Conservation (phyloP, 2,797 vertebrate species). For the Hyperoplus immaculatus region DNA sequence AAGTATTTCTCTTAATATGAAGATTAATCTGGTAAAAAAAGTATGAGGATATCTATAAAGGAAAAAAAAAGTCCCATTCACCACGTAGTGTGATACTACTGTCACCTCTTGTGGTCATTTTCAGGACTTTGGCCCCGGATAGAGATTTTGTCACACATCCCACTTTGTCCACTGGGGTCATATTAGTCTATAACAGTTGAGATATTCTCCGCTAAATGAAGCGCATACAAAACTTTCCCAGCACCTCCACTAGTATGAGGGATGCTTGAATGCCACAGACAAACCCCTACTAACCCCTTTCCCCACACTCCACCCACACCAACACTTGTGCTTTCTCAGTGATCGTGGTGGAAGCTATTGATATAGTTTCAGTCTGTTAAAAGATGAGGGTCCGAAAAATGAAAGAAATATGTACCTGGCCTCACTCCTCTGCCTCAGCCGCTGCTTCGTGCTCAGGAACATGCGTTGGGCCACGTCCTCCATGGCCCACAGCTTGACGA, state of each 20-base stretch:
- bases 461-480: slow-evolving; percentile 94
- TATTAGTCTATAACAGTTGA: no score
- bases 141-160: no score
- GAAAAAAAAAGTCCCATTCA: no score
- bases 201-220: no score
- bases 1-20: no score
- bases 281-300: slow-evolving; percentile 9
- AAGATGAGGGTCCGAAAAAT: neutral
- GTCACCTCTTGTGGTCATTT: no score
- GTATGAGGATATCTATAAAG: no score
- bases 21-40: no score
- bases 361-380: neutral
- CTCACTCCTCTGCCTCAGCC: slow-evolving; percentile 86
- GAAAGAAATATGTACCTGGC: slow-evolving; percentile 80
- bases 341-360: neutral
- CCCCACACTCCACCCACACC: slow-evolving; percentile 23
- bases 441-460: slow-evolving; percentile 85
- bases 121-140: no score
- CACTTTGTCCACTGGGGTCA: no score
- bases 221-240: neutral
- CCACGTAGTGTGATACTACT: no score
- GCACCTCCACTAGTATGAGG: slow-evolving; percentile 23
- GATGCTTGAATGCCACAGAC: slow-evolving; percentile 27
- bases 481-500: slow-evolving; percentile 95
- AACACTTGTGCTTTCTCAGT: slow-evolving; percentile 33